Evolutionary conservation across 2,113 vertebrate genomes (phyloP), one percentile per base, ranked within the genome.

Genomic region (Lepisosteus osseus): DNA sequence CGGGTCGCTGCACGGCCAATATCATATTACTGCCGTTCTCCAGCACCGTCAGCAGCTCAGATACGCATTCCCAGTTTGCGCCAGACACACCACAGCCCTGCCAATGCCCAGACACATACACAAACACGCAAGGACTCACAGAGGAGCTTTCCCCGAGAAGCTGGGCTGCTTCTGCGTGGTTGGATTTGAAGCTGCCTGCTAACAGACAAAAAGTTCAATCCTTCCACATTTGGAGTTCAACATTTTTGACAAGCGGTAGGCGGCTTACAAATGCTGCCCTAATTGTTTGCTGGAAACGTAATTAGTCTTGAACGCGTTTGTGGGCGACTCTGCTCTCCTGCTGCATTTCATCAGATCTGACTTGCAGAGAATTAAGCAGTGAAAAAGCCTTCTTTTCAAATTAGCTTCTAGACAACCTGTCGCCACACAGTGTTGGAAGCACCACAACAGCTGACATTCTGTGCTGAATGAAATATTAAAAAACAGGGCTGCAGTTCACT

Each of bases 221-320:
- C 44, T 11, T 14, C 6, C 41, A 12, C 7, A 6, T 65, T 65
- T 9, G 61, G n/a, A 44, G 64, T 44, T 65, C 64, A 44, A 65
- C 13, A 65, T 65, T 44, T 65, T 44, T 65, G 64, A 65, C 64
- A 44, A 44, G 9, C 2, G 41, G 41, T 65, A 42, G 64, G 64
- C 43, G 11, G 64, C 43, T 65, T 65, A 65, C 64, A 65, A 65
- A 65, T 65, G 64, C 44, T 44, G 41, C 41, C 64, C 42, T 65
- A 65, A 65, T 65, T 65, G 64, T 44, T 29, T 65, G 41, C 13
- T 44, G 64, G 64, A 65, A 65, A 12, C 64, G 11, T 15, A 65
- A 44, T 45, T 65, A 65, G 64, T 11, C 12, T n/a, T 44, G 42
- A 44, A 65, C 4, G 7, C 44, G 41, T 65, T 65, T 43, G 64